Conservation (phyloP, 2,113 vertebrate species). For the Camelus dromedarius region DNA sequence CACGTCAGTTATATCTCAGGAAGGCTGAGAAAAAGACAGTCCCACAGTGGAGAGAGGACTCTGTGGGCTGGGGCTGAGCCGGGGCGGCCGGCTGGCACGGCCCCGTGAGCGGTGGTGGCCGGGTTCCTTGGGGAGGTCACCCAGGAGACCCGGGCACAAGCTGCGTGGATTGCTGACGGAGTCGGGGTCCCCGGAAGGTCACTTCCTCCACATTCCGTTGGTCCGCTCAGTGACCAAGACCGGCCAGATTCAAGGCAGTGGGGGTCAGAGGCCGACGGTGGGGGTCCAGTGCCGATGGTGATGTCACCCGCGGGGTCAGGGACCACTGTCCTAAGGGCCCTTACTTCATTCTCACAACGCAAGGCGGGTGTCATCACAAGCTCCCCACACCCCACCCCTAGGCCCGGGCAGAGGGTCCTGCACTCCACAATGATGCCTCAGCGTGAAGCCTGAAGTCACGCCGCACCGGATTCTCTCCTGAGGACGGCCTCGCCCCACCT, state of each 20-base stretch:
- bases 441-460: fast-evolving
- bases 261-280: too few species aligned
- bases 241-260: fast-evolving
- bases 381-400: background rate
- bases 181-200: background rate
- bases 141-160: fast-evolving
- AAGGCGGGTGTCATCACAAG: too few species aligned
- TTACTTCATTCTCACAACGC: background rate
- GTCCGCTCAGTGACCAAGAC: fast-evolving
- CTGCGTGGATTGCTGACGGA: fast-evolving
- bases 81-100: fast-evolving
- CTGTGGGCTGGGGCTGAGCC: background rate
- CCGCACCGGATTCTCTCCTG: fast-evolving
- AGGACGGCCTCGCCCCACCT: fast-evolving
- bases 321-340: fast-evolving
- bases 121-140: fast-evolving
- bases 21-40: background rate
- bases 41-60: too few species aligned
- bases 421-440: too few species aligned
- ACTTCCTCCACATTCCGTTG: background rate
- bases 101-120: fast-evolving
- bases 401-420: too few species aligned
- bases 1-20: background rate
- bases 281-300: fast-evolving
- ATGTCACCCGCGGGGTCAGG: background rate